Conservation (phyloP, 2,113 vertebrate genomes). For the Cyanoramphus novaezelandiae region DNA sequence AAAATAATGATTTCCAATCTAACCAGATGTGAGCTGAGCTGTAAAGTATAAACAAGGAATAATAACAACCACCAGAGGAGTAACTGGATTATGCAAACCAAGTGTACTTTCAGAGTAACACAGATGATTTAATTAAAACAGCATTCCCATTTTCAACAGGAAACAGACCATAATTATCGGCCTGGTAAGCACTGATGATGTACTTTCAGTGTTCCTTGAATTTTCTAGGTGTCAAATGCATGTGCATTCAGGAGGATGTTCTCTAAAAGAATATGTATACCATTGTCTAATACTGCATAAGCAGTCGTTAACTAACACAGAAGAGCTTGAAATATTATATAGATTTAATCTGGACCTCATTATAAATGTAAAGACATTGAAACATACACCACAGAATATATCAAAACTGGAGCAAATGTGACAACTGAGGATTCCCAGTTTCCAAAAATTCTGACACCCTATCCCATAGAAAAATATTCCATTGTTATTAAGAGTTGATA, state of each 20-base stretch:
- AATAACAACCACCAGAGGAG: not conserved
- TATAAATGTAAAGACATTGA: not conserved
- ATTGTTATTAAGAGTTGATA: not conserved
- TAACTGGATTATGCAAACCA: not conserved
- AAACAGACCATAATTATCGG: not conserved
- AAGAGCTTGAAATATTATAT: not conserved
- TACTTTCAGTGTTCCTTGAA: not conserved
- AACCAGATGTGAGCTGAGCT: not conserved
- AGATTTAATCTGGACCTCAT: not conserved
- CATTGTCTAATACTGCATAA: not conserved
- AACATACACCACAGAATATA: not conserved
- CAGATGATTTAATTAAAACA: not conserved
- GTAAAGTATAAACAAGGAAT: not conserved
- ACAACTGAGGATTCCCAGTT: not conserved
- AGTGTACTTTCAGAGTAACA: not conserved
- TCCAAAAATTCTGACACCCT: not conserved
- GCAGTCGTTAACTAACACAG: not conserved
- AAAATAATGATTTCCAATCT: not conserved
- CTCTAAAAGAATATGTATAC: not conserved
- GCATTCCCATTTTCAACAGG: not conserved
- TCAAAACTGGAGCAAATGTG: not conserved
- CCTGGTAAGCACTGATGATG: not conserved
- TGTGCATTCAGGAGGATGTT: not conserved
- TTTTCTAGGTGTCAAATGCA: not conserved
- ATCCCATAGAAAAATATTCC: not conserved